These are phyloP conservation scores for Drosophila pseudoobscura DNA, from an alignment of 1,140 invertebrate species.

Conservation along the genomic window DNA sequence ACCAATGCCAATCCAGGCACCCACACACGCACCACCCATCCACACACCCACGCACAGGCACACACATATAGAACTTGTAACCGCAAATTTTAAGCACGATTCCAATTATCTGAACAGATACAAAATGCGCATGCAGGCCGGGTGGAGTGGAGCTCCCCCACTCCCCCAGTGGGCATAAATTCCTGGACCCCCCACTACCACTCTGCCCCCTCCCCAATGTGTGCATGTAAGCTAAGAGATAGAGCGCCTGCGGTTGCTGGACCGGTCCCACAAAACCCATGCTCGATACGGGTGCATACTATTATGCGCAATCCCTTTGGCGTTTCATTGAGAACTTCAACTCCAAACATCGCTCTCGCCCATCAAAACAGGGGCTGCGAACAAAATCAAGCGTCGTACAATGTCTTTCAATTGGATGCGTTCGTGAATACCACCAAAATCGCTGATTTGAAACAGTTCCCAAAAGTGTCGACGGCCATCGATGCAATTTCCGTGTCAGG, in stretches of 20 bases:
- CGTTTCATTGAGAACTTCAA: slow-evolving; percentile 45
- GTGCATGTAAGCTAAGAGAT: slow-evolving; percentile 17
- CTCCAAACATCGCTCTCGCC: slow-evolving; percentile 7
- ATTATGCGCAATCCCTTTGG: slow-evolving; percentile 28
- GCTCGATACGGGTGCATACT: slow-evolving; percentile 2
- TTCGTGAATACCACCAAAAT: slow-evolving; percentile 87
- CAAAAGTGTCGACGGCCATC: slow-evolving; percentile 80
- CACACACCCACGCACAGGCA: slow-evolving; percentile 5
- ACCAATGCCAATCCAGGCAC: slow-evolving; percentile 39
- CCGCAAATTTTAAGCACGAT: slow-evolving; percentile 80
- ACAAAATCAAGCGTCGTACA: slow-evolving; percentile 88
- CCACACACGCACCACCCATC: not conserved
- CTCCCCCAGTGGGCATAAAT: slow-evolving; percentile 13
- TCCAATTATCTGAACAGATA: slow-evolving; percentile 77
- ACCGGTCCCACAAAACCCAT: no score
- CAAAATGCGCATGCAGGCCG: slow-evolving; percentile 63
- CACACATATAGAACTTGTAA: slow-evolving; percentile 38
- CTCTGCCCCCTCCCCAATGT: not conserved
- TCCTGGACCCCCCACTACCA: not conserved
- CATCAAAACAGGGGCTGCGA: slow-evolving; percentile 86
- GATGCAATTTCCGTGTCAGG: slow-evolving; percentile 78
- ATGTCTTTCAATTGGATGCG: slow-evolving; percentile 88
- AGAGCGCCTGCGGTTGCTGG: slow-evolving; percentile 5
- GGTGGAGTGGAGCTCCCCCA: not conserved
- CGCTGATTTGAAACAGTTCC: slow-evolving; percentile 83